Base-by-base conservation (phyloP, 2,797 vertebrate genomes). In the Protosalanx chinensis region DNA sequence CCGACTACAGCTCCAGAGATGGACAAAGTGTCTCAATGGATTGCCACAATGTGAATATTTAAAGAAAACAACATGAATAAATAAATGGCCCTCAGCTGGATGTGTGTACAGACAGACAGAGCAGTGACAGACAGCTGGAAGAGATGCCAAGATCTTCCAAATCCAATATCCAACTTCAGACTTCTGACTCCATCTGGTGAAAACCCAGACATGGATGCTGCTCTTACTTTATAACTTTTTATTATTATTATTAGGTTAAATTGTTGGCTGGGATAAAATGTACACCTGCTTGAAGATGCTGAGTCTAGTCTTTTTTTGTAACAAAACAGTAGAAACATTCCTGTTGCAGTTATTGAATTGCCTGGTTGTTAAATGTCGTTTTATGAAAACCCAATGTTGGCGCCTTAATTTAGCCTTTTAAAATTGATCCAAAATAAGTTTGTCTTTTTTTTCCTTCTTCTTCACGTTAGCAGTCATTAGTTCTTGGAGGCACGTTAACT, bases 331-430 rank as follows among this genome's bases (percentile, higher is more conserved):
- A 89, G 76, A 90, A 88, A 91, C 89, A 88, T 84, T 83, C 77
- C 87, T 74, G 71, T 23, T 62, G 83, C 87, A 88, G 87, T 82
- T 90, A 90, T 77, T 88, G 88, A 87, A 86, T 81, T 90, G 80
- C 86, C 87, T 87, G 64, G 81, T 88, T 87, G 89, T 92, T 92
- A 90, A 92, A 89, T 84, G 76, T 85, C 86, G 82, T 88, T 92
- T 88, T 87, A 88, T 18, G 49, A 59, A 46, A 85, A 88, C 90
- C 84, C 82, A 85, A 83, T 86, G 86, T 86, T 73, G 81, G 84
- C 90, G 92, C 89, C 91, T 90, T 92, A 91, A 93, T 93, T 91
- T 92, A 91, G 92, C 85, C 89, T 87, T 87, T 72, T 84, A 90
- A 91, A 92, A 94, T 91, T 89, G 86, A 83, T 89, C 88, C 89